Conservation (phyloP, 2,797 vertebrate genomes). For the Cuniculus paca region DNA sequence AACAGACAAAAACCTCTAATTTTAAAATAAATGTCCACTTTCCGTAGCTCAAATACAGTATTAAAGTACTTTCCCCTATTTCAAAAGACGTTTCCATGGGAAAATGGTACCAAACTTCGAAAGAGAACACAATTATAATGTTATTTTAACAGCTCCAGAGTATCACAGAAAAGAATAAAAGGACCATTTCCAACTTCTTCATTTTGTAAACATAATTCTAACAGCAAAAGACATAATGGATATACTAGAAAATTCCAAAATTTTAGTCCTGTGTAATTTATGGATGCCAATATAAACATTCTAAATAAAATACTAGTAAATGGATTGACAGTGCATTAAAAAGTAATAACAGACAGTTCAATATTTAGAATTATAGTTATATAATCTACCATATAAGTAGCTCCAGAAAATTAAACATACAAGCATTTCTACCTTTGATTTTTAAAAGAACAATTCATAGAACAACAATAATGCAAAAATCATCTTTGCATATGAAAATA, state of each 20-base stretch:
- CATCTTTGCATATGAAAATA: constrained; percentile 29
- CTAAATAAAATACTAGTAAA: not conserved
- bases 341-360: not conserved
- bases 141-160: not conserved
- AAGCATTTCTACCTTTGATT: not conserved
- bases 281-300: not conserved
- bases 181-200: not conserved
- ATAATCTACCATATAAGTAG: not conserved
- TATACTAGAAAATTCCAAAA: not conserved
- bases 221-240: not conserved
- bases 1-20: not conserved
- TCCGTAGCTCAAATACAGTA: not conserved
- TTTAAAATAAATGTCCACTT: not conserved
- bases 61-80: not conserved
- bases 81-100: not conserved
- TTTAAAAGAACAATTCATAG: not conserved
- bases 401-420: constrained; percentile 32
- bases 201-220: not conserved
- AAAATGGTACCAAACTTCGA: constrained; percentile 18
- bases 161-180: not conserved
- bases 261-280: not conserved
- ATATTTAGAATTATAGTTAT: constrained; percentile 36
- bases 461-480: constrained; percentile 1
- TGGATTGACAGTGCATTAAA: not conserved
- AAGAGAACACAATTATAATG: not conserved